Evolutionary conservation across 2,888 invertebrate genomes (phyloP).

Genomic region (Lasius platythorax): DNA sequence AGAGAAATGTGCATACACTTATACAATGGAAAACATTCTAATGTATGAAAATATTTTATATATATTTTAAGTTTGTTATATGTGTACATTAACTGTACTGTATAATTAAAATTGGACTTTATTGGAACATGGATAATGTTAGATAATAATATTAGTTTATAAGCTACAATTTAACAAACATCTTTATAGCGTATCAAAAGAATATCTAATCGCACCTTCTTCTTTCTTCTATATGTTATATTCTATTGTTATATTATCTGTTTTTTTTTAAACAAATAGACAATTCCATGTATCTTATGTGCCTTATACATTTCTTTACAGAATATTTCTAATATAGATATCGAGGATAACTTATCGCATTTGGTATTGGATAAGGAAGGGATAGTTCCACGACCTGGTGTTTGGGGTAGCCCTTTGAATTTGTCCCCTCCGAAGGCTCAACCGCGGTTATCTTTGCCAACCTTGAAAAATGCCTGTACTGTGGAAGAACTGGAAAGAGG

Average conservation of each 20-base stretch:
- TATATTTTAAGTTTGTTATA: neutral
- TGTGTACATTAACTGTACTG: neutral
- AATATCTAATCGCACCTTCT: neutral
- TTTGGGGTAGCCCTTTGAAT: constrained; percentile 86
- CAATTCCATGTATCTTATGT: neutral
- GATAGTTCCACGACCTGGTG: constrained; percentile 85
- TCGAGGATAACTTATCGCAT: constrained; percentile 88
- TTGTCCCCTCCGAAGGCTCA: constrained; percentile 76
- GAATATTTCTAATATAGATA: constrained; percentile 81
- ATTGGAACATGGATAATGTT: neutral
- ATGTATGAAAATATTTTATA: neutral
- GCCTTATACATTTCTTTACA: constrained; percentile 55
- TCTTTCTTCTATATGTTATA: neutral
- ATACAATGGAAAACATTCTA: neutral
- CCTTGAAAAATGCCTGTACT: constrained; percentile 89
- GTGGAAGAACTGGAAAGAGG: constrained; percentile 92
- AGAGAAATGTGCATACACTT: too few species aligned
- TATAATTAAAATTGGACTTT: neutral
- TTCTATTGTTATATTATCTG: neutral
- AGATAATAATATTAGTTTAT: too few species aligned
- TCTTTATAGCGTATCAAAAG: neutral
- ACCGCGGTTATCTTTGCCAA: constrained; percentile 68
- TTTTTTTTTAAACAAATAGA: constrained; percentile 10
- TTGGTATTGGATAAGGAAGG: constrained; percentile 88
- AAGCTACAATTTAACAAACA: neutral